Conservation (phyloP, 2,888 invertebrate genomes). For the Nomada ferruginata region DNA sequence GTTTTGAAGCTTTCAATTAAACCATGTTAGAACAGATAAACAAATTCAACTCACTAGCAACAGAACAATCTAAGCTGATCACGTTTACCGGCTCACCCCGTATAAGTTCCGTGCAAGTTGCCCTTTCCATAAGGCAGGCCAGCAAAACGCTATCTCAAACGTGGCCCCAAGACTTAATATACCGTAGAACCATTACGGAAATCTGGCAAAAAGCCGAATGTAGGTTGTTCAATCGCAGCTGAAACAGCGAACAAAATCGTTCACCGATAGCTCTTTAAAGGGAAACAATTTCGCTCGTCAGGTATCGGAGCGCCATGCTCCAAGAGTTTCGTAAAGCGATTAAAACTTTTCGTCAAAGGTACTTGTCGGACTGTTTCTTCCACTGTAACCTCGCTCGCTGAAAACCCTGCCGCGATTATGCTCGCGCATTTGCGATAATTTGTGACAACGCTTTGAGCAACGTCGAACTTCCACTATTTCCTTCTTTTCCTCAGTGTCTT, state of each 20-base stretch:
- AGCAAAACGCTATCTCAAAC: not conserved
- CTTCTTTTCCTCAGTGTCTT: not conserved
- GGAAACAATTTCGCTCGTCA: slow-evolving; percentile 13
- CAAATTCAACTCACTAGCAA: too few species aligned
- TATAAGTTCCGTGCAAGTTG: not conserved
- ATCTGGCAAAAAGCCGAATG: not conserved
- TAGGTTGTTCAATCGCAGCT: not conserved
- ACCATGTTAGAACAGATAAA: not conserved
- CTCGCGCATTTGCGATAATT: not conserved
- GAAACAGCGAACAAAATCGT: slow-evolving; percentile 2
- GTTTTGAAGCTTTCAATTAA: not conserved
- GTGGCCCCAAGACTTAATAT: slow-evolving; percentile 1
- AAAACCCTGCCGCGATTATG: slow-evolving; percentile 22
- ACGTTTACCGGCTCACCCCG: too few species aligned
- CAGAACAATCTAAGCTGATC: too few species aligned
- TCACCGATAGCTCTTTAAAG: slow-evolving; percentile 5
- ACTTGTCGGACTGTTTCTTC: slow-evolving; percentile 4
- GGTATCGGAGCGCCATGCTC: not conserved
- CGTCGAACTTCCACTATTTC: not conserved
- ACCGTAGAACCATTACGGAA: not conserved
- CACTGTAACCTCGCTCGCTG: not conserved
- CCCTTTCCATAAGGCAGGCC: not conserved
- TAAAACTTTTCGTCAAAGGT: slow-evolving; percentile 25
- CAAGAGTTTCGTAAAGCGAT: slow-evolving; percentile 31
- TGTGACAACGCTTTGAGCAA: not conserved